Base-by-base conservation (phyloP, 2,888 invertebrate species). In the Scaptomyza caliginosa region DNA sequence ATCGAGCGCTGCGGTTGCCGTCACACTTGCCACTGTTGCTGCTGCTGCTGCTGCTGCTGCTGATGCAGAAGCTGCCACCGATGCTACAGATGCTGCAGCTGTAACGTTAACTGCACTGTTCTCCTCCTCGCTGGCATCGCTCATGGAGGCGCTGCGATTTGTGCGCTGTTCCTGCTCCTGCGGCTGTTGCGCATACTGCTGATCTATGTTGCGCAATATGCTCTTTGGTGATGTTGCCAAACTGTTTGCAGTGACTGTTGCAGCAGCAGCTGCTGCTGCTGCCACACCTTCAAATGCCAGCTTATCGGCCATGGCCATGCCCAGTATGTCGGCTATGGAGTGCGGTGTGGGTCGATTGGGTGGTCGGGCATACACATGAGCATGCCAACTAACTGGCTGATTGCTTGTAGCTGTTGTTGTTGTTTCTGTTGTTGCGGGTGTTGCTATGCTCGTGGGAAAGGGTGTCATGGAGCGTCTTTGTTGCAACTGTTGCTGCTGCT, bases 321-420 rank as follows among this genome's bases (percentile, higher is more conserved):
- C 97, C 80, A 98, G 92, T 75, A 98, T 98, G 89, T 97, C 96
- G 73, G 96, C 95, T 88, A 98, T 98, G 36, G 95, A 94, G 91
- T 97, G 96, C 4, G 97, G 96, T 1, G 98, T 97, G 1, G 96
- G 96, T 55, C 93, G 93, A 79, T 94, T 94, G 8, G 96, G 96
- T 10, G 96, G 95, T 80, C 95, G 95, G 2, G 94, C 95, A 90
- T 97, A 97, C 19, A 97, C 96, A 90, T 97, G 97, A 30, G 96
- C 96, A 92, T 97, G 97, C 97, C 97, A 97, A 34, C 96, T 91
- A 21, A 90, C 82, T 5, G 55, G 66, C 23, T 74, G 67, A 24
- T 17, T 54, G n/a, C 36, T 11, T 30, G 11, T 13, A 6, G 45
- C 13, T 6, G 51, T 24, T 38, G 58, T 13, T 4, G 45, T 21